phyloP scores from a whole-genome alignment of 2,797 vertebrate genomes.

The Fistularia commersonii region DNA sequence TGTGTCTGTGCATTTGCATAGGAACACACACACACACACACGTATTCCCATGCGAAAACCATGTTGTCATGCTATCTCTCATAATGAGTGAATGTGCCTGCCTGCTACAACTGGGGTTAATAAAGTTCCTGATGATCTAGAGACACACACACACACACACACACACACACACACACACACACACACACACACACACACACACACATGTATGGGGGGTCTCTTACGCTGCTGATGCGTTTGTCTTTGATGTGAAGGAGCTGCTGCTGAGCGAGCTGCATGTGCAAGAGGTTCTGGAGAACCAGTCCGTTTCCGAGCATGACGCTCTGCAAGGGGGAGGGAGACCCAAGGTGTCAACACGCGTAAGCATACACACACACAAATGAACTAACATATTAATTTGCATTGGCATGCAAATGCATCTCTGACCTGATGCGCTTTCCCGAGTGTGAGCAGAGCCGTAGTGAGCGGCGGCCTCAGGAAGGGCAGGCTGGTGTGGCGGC shows the following conservation, averaged over 20 bases:
- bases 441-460: constrained; percentile 85
- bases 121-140: no score
- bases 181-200: constrained; percentile 15
- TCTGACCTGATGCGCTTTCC: constrained; percentile 91
- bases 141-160: not conserved
- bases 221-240: constrained; percentile 85
- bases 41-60: no score
- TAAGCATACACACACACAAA: not conserved
- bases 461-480: constrained; percentile 82
- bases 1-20: no score
- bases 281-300: constrained; percentile 88
- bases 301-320: constrained; percentile 81
- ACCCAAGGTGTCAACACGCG: not conserved
- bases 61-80: no score
- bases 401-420: not conserved
- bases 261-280: constrained; percentile 86
- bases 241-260: constrained; percentile 90
- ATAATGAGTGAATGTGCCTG: no score
- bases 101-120: no score
- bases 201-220: constrained; percentile 41
- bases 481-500: constrained; percentile 69
- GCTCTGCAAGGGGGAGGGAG: constrained; percentile 51
- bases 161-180: constrained; percentile 19
- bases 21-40: no score
- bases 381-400: not conserved